These are phyloP conservation scores for Clitarchus hookeri DNA, from an alignment of 2,888 invertebrate genomes.

Conservation along the genomic window DNA sequence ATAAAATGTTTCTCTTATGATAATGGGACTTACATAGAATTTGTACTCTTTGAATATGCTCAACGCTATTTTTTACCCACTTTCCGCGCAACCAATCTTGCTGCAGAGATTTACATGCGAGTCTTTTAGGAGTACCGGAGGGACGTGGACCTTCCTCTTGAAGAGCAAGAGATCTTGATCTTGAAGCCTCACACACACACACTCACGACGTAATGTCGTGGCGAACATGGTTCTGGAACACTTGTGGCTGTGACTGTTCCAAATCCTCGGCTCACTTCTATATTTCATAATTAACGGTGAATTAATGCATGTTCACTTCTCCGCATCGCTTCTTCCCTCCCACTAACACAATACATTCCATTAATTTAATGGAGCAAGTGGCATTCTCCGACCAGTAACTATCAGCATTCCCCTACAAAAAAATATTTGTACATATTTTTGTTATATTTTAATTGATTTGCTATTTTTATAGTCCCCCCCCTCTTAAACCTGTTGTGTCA, in stretches of 20 bases:
- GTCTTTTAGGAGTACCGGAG: conserved; percentile 32
- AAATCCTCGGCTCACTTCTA: neutral
- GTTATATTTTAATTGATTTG: neutral
- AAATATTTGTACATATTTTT: conserved; percentile 11
- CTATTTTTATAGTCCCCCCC: neutral
- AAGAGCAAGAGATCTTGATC: conserved; percentile 3
- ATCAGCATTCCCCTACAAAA: neutral
- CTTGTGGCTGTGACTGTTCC: neutral
- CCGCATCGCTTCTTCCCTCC: neutral
- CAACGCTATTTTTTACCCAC: conserved; percentile 32
- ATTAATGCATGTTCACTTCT: neutral
- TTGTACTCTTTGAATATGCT: conserved; percentile 69
- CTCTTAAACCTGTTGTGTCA: neutral
- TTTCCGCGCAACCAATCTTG: conserved; percentile 1
- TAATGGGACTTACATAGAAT: conserved; percentile 68
- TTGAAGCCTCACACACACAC: neutral
- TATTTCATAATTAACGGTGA: neutral
- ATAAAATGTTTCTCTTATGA: conserved; percentile 42
- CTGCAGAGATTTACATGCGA: conserved; percentile 1
- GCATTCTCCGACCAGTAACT: conserved; percentile 7
- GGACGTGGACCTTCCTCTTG: conserved; percentile 28
- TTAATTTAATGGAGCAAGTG: neutral
- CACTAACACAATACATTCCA: neutral
- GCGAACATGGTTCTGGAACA: neutral
- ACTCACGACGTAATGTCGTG: neutral